These are phyloP conservation scores for Dolomedes plantarius DNA, from an alignment of 2,888 invertebrate species.

Conservation along the genomic window DNA sequence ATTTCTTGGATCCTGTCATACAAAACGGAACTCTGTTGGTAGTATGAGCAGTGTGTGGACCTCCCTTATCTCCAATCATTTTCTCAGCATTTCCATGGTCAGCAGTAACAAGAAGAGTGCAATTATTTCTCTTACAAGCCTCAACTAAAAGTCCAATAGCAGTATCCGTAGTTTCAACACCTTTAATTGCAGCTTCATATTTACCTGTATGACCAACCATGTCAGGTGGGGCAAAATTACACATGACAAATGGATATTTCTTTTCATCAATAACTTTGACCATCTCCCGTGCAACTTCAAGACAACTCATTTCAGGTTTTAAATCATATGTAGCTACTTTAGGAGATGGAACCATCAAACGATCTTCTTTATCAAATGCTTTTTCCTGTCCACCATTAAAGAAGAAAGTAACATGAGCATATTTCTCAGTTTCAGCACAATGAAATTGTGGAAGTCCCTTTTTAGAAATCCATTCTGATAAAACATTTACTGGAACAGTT, in stretches of 20 bases:
- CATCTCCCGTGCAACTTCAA: conserved; percentile 77
- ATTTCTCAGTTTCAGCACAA: conserved; percentile 78
- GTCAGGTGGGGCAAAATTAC: conserved; percentile 79
- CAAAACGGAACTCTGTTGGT: conserved; percentile 76
- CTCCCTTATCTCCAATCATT: conserved; percentile 77
- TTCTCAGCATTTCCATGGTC: conserved; percentile 79
- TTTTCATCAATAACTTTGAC: conserved; percentile 75
- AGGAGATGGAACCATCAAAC: conserved; percentile 78
- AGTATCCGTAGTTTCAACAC: conserved; percentile 75
- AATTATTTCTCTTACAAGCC: conserved; percentile 76
- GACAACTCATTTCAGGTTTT: conserved; percentile 77
- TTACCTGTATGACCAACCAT: conserved; percentile 79
- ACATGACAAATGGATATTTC: conserved; percentile 78
- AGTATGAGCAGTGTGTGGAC: conserved; percentile 78
- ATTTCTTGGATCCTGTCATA: conserved; percentile 74
- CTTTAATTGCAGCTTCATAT: conserved; percentile 77
- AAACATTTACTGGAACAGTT: conserved; percentile 77
- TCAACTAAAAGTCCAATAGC: conserved; percentile 77
- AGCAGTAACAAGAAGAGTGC: conserved; percentile 75
- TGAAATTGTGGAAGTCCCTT: conserved; percentile 77
- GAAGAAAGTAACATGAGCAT: conserved; percentile 79
- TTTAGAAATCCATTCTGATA: conserved; percentile 77
- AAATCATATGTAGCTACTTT: conserved; percentile 78
- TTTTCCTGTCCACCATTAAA: conserved; percentile 78
- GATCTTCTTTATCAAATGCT: conserved; percentile 77